phyloP scores from a whole-genome alignment of 2,113 vertebrate species.

The Hippocampus abdominalis region DNA sequence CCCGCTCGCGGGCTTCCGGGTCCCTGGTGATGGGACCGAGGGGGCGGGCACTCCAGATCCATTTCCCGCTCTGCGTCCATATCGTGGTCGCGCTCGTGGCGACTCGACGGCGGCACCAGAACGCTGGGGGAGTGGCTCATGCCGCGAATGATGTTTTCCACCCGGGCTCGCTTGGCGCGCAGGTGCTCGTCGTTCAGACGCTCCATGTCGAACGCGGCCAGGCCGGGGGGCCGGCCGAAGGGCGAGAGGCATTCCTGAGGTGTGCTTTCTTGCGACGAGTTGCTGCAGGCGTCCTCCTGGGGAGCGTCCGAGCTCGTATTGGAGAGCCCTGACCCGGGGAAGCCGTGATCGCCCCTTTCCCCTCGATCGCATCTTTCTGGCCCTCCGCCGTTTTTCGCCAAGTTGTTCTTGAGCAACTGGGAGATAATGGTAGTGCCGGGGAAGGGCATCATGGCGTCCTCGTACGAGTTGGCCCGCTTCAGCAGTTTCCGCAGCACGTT shows the following conservation, averaged over 20 bases:
- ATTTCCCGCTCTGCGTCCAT: conserved; percentile 74
- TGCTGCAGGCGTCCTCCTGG: conserved; percentile 96
- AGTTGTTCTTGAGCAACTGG: conserved; percentile 99
- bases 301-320: conserved; percentile 92
- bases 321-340: conserved; percentile 90
- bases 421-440: conserved; percentile 98
- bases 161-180: conserved; percentile 95
- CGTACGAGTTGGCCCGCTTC: conserved; percentile 98
- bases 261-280: conserved; percentile 96
- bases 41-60: conserved; percentile 61
- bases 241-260: conserved; percentile 96
- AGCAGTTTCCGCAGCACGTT: conserved; percentile 98
- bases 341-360: conserved; percentile 78
- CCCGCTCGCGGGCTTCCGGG: conserved; percentile 83
- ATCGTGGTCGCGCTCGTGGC: conserved; percentile 86
- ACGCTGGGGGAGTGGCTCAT: conserved; percentile 98
- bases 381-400: conserved; percentile 90
- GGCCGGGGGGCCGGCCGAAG: conserved; percentile 86
- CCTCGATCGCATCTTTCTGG: conserved; percentile 76
- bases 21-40: conserved; percentile 79
- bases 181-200: conserved; percentile 97
- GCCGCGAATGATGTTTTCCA: conserved; percentile 98
- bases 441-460: conserved; percentile 99
- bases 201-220: conserved; percentile 91
- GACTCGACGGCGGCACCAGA: conserved; percentile 75